These are phyloP conservation scores for Calcarius ornatus DNA, from an alignment of 2,113 vertebrate species.

Conservation along the genomic window DNA sequence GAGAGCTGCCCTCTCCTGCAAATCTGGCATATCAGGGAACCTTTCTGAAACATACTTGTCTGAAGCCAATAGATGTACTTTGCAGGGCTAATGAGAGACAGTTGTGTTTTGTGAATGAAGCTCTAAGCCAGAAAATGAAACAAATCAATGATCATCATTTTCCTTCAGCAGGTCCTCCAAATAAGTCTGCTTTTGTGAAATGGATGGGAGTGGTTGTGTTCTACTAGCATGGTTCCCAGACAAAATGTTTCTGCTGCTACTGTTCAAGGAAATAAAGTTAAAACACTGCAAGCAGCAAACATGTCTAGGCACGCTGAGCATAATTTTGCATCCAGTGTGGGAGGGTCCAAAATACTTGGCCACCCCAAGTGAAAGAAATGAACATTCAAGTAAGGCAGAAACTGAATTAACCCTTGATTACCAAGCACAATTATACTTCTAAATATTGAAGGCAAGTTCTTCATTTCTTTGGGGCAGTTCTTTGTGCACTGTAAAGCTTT, in stretches of 20 bases:
- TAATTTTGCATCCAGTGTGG: slow-evolving; percentile 36
- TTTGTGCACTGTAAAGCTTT: neutral
- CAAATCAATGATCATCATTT: neutral
- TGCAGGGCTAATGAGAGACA: neutral
- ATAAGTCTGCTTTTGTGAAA: neutral
- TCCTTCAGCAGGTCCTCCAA: neutral
- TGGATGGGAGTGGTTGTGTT: neutral
- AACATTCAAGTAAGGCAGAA: neutral
- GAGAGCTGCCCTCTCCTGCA: neutral
- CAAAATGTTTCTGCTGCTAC: slow-evolving; percentile 33
- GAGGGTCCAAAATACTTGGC: slow-evolving; percentile 29
- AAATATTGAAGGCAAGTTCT: neutral
- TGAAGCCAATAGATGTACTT: neutral
- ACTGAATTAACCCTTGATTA: slow-evolving; percentile 32
- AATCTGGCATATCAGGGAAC: neutral
- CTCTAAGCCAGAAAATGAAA: neutral
- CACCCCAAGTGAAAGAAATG: slow-evolving; percentile 22
- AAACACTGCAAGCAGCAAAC: slow-evolving; percentile 13
- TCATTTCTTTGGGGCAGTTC: neutral
- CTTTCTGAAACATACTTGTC: neutral
- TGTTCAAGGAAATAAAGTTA: slow-evolving; percentile 19
- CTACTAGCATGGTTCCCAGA: slow-evolving; percentile 1
- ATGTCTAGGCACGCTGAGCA: slow-evolving; percentile 27
- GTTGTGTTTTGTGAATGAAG: neutral
- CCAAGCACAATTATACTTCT: neutral